phyloP scores from a whole-genome alignment of 2,888 invertebrate genomes.

The Leptopterna dolabrata region DNA sequence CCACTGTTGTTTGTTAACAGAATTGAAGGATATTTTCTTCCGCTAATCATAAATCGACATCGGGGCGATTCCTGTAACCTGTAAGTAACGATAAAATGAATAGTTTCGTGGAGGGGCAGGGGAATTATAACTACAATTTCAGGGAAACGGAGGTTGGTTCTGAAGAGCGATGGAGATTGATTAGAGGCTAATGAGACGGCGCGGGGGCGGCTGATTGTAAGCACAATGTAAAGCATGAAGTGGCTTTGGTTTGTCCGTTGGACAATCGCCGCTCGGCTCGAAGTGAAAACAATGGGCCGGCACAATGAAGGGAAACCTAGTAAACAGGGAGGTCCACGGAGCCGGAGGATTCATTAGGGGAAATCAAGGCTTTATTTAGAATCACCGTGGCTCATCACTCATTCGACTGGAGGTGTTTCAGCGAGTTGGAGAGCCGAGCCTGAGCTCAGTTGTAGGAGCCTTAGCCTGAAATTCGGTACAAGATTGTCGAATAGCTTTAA shows the following conservation, averaged over 20 bases:
- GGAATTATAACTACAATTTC: neutral
- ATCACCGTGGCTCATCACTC: slow-evolving; percentile 1
- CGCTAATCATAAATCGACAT: too few relatives aligned
- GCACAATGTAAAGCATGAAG: slow-evolving; percentile 39
- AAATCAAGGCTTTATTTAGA: slow-evolving; percentile 20
- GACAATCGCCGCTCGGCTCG: neutral
- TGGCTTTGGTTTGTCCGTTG: slow-evolving; percentile 4
- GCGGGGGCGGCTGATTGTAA: neutral
- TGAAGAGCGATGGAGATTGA: neutral
- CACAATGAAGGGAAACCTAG: slow-evolving; percentile 15
- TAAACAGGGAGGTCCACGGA: neutral
- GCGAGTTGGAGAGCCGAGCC: too few relatives aligned
- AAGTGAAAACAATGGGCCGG: neutral
- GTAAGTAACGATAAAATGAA: too few relatives aligned
- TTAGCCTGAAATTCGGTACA: too few relatives aligned
- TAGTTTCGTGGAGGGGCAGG: too few relatives aligned
- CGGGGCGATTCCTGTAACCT: too few relatives aligned
- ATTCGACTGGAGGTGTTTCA: neutral
- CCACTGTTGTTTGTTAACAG: too few relatives aligned
- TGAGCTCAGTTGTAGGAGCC: too few relatives aligned
- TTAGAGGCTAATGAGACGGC: slow-evolving; percentile 35
- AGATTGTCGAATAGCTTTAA: too few relatives aligned
- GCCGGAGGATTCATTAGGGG: slow-evolving; percentile 15
- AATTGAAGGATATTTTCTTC: too few relatives aligned
- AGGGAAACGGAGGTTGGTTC: neutral